Evolutionary conservation across 2,113 vertebrate genomes (phyloP), one percentile per base, ranked within the genome.

Genomic region (Lophius piscatorius): DNA sequence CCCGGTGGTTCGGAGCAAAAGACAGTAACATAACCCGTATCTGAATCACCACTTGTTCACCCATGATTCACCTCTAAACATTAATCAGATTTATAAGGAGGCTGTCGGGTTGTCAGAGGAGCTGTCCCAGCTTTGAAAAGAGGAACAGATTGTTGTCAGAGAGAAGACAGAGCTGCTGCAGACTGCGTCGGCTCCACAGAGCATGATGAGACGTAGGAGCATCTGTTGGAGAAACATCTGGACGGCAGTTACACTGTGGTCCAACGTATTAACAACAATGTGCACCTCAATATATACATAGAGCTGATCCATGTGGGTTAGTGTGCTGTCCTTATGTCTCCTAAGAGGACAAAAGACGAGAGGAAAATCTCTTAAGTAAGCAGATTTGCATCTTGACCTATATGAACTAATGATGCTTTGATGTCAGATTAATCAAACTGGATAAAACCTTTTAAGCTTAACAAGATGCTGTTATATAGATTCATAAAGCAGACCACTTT

Each of bases 1-100:
- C 57, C 71, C 50, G 81, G 84, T 79, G 84, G 80, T 74, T 71
- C 59, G 0, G 38, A 59, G 58, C 33, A 3, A 10, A 66, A 82
- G 80, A 78, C 78, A 86, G 82, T 84, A 86, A 85, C 81, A 87
- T 7, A 71, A 60, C 35, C 58, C 63, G 61, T 46, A 31, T 70
- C 78, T 79, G 76, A 75, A 54, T 85, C 82, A 80, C 2, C 9
- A 16, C 52, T 58, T 67, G 34, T n/a, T 70, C 70, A 33, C 40
- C 78, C 82, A 12, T 38, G 66, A 50, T 34, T 69, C 64, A 60
- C 70, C 70, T 84, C 46, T 45, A 87, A 86, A 86, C 78, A 79
- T 84, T 76, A 12, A 12, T 18, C n/a, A 14, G 28, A 61, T 57
- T 61, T 18, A 55, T 59, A 31, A 42, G 58, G 63, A 73, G 11